These are phyloP conservation scores for Caenorhabditis inopinata DNA, from an alignment of 1,140 invertebrate genomes.

Conservation along the genomic window DNA sequence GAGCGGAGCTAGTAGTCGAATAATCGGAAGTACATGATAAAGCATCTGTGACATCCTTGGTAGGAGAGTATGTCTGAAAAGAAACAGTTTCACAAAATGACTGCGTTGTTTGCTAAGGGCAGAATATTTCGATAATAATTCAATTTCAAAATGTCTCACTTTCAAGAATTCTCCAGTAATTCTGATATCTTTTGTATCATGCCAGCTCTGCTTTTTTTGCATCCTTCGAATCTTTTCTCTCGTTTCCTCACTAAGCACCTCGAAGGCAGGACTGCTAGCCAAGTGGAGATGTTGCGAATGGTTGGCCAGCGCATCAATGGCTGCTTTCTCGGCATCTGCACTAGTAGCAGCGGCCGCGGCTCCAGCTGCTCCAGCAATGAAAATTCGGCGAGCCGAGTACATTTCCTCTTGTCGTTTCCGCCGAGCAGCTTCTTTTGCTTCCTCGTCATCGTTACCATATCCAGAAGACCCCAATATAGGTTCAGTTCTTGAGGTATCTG, in stretches of 20 bases:
- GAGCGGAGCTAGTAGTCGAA: slow-evolving; percentile 49
- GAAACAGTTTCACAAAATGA: not conserved
- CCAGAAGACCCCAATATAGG: slow-evolving; percentile 20
- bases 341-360: not conserved
- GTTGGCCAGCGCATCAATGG: slow-evolving; percentile 48
- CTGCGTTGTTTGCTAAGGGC: not conserved
- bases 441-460: not conserved
- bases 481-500: slow-evolving; percentile 36
- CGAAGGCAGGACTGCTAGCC: slow-evolving; percentile 47
- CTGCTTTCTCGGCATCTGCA: slow-evolving; percentile 24
- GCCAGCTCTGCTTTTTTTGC: slow-evolving; percentile 47
- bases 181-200: slow-evolving; percentile 34
- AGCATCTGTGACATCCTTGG: slow-evolving; percentile 42
- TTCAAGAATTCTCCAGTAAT: slow-evolving; percentile 34
- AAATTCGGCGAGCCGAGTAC: slow-evolving; percentile 51
- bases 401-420: slow-evolving; percentile 46
- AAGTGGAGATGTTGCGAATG: slow-evolving; percentile 50
- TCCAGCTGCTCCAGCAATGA: slow-evolving; percentile 49
- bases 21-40: slow-evolving; percentile 51
- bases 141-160: slow-evolving; percentile 20
- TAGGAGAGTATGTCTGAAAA: slow-evolving; percentile 33
- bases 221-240: slow-evolving; percentile 52
- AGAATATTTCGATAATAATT: no score
- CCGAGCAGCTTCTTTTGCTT: not conserved
- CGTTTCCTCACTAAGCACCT: slow-evolving; percentile 50